A percentile compares a stretch with the other conserved stretches of the same genome.
phyloP scores from a whole-genome alignment of 2,888 invertebrate species.

The Onthophagus sagittarius region DNA sequence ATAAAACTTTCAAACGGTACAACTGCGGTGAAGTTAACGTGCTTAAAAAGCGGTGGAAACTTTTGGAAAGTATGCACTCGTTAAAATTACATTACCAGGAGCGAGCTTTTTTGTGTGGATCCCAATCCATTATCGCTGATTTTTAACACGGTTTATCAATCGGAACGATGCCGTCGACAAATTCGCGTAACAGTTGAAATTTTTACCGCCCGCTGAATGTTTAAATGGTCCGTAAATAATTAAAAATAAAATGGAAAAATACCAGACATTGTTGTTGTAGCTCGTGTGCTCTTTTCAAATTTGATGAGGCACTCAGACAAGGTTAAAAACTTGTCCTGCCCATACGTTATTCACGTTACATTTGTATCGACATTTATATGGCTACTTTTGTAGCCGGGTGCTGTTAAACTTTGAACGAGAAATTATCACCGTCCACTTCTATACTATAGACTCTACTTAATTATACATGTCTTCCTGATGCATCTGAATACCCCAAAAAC shows the following conservation, averaged over 20 bases:
- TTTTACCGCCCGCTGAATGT: constrained; percentile 27
- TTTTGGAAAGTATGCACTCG: constrained; percentile 41
- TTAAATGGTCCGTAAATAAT: constrained; percentile 27
- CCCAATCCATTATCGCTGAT: constrained; percentile 43
- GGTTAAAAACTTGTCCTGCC: constrained; percentile 22
- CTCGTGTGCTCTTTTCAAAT: constrained; percentile 18
- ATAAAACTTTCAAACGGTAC: constrained; percentile 30
- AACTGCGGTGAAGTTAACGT: constrained; percentile 28
- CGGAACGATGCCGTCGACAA: constrained; percentile 41
- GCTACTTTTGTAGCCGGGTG: neutral
- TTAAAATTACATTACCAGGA: constrained; percentile 47
- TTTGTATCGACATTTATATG: constrained; percentile 4
- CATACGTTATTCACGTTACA: neutral
- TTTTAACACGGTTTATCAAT: constrained; percentile 47
- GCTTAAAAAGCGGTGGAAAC: constrained; percentile 31
- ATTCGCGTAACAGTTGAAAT: constrained; percentile 28
- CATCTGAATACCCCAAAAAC: neutral
- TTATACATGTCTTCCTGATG: neutral
- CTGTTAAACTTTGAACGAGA: neutral
- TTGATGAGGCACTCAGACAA: constrained; percentile 24
- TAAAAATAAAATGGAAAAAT: constrained; percentile 33
- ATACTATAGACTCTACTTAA: neutral
- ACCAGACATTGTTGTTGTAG: constrained; percentile 22
- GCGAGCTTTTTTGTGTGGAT: constrained; percentile 1
- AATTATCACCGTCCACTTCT: neutral